phyloP scores from a whole-genome alignment of 1,140 invertebrate genomes.

The Diplogasteroides magnus region DNA sequence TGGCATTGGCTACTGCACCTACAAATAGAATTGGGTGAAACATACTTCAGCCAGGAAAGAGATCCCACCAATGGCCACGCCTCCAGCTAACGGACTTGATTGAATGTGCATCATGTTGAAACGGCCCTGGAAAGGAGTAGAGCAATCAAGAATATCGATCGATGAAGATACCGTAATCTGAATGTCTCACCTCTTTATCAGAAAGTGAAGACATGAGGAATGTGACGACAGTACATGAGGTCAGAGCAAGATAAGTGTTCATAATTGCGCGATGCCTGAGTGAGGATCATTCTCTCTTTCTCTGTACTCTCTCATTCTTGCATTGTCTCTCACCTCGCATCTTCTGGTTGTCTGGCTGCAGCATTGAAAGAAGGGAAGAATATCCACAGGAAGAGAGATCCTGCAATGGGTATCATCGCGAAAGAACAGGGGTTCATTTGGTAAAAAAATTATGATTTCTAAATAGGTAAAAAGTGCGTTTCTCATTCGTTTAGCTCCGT shows the following conservation, averaged over 20 bases:
- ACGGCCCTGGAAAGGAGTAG: constrained; percentile 23
- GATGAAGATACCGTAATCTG: constrained; percentile 48
- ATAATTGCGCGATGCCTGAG: constrained; percentile 73
- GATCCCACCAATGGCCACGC: constrained; percentile 62
- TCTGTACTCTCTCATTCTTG: too few relatives aligned
- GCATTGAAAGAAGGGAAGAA: constrained; percentile 95
- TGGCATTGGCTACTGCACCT: constrained; percentile 65
- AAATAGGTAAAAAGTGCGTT: too few relatives aligned
- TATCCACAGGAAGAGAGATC: constrained; percentile 79
- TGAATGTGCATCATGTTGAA: constrained; percentile 56
- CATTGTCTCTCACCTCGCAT: constrained; percentile 48
- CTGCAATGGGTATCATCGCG: too few relatives aligned
- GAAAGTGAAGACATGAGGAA: constrained; percentile 76
- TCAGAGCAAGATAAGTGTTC: constrained; percentile 83
- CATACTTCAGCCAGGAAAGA: background rate
- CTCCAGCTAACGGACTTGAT: constrained; percentile 61
- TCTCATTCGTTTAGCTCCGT: too few relatives aligned
- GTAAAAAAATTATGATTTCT: too few relatives aligned
- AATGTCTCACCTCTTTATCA: constrained; percentile 69
- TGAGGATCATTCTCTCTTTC: background rate
- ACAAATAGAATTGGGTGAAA: background rate
- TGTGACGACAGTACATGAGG: constrained; percentile 66
- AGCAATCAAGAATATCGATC: background rate
- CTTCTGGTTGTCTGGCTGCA: constrained; percentile 67
- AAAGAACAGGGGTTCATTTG: too few relatives aligned